These are phyloP conservation scores for Antheraea mylitta DNA, from an alignment of 1,140 invertebrate species.

Conservation along the genomic window DNA sequence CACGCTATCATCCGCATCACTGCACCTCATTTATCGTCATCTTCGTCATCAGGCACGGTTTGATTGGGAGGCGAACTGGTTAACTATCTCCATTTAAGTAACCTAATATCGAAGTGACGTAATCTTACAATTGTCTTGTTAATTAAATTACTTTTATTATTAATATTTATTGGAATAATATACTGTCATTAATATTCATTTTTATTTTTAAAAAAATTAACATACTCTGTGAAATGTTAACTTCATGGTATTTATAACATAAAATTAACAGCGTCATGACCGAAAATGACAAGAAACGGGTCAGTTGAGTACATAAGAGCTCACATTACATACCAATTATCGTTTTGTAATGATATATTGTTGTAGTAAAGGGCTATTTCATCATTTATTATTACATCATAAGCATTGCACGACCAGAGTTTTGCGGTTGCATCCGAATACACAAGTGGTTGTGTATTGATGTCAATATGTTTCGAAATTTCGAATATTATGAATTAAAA, in stretches of 20 bases:
- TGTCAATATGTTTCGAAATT: neutral
- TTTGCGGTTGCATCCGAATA: slow-evolving; percentile 3
- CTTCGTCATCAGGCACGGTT: slow-evolving; percentile 62
- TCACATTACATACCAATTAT: neutral
- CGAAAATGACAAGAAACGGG: too few species aligned
- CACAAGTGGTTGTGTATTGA: neutral
- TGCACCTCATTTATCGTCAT: slow-evolving; percentile 59
- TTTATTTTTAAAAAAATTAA: too few species aligned
- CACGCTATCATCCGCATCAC: slow-evolving; percentile 72
- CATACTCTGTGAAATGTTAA: too few species aligned
- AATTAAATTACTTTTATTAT: too few species aligned
- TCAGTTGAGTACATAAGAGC: too few species aligned
- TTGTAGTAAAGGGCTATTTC: neutral
- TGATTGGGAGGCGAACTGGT: slow-evolving; percentile 62
- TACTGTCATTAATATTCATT: too few species aligned
- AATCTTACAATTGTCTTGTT: too few species aligned
- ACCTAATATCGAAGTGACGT: too few species aligned
- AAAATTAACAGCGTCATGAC: too few species aligned
- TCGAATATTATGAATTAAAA: neutral
- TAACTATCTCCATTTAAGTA: slow-evolving; percentile 21
- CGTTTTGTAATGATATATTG: neutral
- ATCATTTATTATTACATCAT: neutral
- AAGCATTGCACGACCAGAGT: neutral
- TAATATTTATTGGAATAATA: too few species aligned
- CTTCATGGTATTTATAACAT: too few species aligned